Evolutionary conservation across 2,888 invertebrate species (phyloP).

Genomic region (Barypeithes pellucidus): DNA sequence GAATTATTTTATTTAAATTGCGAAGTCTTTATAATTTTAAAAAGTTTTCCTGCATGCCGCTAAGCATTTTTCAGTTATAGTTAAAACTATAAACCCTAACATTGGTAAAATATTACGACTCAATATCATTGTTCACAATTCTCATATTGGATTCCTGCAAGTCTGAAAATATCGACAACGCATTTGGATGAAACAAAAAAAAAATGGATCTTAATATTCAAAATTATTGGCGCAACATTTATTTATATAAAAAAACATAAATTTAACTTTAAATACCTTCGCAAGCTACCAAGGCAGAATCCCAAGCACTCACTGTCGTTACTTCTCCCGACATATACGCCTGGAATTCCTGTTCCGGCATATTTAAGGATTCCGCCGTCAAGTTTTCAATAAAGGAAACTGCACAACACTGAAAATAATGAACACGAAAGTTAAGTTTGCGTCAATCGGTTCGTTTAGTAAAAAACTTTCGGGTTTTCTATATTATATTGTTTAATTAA

Average conservation of each 20-base stretch:
- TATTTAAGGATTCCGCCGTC: slow-evolving; percentile 92
- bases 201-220: too few relatives aligned
- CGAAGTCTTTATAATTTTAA: too few relatives aligned
- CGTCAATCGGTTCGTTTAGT: background rate
- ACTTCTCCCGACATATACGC: slow-evolving; percentile 93
- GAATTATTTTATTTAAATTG: too few relatives aligned
- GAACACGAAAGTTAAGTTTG: background rate
- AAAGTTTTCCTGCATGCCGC: too few relatives aligned
- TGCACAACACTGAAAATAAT: slow-evolving; percentile 88
- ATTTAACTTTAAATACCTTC: slow-evolving; percentile 74
- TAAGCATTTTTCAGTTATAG: too few relatives aligned
- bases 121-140: too few relatives aligned
- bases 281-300: slow-evolving; percentile 87
- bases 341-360: slow-evolving; percentile 94
- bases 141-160: too few relatives aligned
- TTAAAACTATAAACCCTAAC: too few relatives aligned
- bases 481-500: background rate
- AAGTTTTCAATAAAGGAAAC: slow-evolving; percentile 98
- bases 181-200: too few relatives aligned
- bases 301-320: slow-evolving; percentile 87
- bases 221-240: too few relatives aligned
- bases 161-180: too few relatives aligned
- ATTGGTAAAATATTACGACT: too few relatives aligned
- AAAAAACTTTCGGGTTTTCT: background rate
- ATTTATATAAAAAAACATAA: background rate